Percentiles rank a stretch among this genome's conserved stretches.
phyloP scores from a whole-genome alignment of 1,140 invertebrate genomes.

The Drosophila mojavensis region DNA sequence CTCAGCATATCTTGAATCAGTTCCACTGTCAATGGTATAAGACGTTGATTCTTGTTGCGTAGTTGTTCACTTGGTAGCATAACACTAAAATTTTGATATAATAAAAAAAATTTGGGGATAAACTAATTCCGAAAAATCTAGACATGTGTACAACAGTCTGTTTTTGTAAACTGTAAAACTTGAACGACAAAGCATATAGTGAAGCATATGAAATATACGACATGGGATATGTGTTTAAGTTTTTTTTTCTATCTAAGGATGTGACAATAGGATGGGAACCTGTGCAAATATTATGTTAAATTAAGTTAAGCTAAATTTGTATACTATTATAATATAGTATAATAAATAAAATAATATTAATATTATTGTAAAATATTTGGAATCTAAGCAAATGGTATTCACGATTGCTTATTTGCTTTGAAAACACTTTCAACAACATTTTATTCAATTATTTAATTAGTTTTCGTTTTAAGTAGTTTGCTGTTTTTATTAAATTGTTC shows the following conservation, averaged over 20 bases:
- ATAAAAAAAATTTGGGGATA: not conserved
- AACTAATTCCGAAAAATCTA: not conserved
- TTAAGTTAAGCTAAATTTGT: no score
- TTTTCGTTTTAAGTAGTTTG: not conserved
- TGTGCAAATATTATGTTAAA: no score
- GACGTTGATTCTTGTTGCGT: not conserved
- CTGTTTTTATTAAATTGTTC: not conserved
- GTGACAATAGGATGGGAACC: no score
- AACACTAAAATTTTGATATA: conserved; percentile 13
- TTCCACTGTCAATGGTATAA: conserved; percentile 21
- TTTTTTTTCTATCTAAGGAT: no score
- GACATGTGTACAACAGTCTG: not conserved
- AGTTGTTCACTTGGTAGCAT: conserved; percentile 20
- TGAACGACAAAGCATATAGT: no score
- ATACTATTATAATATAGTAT: no score
- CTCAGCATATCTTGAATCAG: conserved; percentile 35
- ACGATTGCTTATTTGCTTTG: not conserved
- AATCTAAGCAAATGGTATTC: not conserved
- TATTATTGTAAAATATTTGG: no score
- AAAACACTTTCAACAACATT: not conserved
- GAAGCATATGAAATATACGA: no score
- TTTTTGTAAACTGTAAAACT: not conserved
- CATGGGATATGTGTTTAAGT: no score
- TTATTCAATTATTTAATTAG: no score
- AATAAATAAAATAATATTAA: no score